phyloP scores from a whole-genome alignment of 2,888 invertebrate species.

The Cheilosia soror region DNA sequence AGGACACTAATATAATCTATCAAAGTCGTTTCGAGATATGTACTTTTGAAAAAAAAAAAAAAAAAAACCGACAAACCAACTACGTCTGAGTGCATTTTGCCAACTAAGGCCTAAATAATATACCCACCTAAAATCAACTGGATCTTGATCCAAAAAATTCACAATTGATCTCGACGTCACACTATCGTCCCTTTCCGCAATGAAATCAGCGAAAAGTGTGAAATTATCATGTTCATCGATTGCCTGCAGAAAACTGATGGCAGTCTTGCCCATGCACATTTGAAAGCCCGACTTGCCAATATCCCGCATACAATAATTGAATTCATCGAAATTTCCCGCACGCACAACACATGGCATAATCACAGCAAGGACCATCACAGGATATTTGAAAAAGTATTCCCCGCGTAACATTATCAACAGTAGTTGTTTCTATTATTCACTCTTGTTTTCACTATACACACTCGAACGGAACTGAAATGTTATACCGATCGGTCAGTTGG shows the following conservation, averaged over 20 bases:
- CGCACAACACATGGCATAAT: slow-evolving; percentile 1
- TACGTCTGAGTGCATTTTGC: too few species aligned
- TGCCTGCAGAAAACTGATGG: slow-evolving; percentile 87
- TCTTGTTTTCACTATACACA: slow-evolving; percentile 6
- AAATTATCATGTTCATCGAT: slow-evolving; percentile 88
- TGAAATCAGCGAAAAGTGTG: slow-evolving; percentile 87
- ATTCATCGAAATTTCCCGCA: slow-evolving; percentile 77
- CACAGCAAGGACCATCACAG: slow-evolving; percentile 8
- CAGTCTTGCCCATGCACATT: slow-evolving; percentile 89
- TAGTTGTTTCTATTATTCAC: background rate
- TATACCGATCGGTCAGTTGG: slow-evolving; percentile 36
- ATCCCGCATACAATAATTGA: slow-evolving; percentile 84
- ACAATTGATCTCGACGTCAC: slow-evolving; percentile 87
- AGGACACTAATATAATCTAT: too few species aligned
- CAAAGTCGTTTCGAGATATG: too few species aligned
- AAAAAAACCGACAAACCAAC: too few species aligned
- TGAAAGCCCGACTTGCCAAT: slow-evolving; percentile 84
- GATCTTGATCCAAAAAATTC: slow-evolving; percentile 89
- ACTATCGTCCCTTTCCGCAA: slow-evolving; percentile 86
- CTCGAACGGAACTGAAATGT: slow-evolving; percentile 36
- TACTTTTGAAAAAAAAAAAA: too few species aligned
- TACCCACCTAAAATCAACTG: slow-evolving; percentile 88
- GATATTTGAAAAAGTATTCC: background rate
- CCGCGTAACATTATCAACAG: slow-evolving; percentile 2
- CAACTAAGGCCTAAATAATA: too few species aligned